Percentiles rank a stretch among this genome's conserved stretches.
Evolutionary conservation across 2,888 invertebrate species (phyloP).

Genomic region (Opisthograptis luteolata): DNA sequence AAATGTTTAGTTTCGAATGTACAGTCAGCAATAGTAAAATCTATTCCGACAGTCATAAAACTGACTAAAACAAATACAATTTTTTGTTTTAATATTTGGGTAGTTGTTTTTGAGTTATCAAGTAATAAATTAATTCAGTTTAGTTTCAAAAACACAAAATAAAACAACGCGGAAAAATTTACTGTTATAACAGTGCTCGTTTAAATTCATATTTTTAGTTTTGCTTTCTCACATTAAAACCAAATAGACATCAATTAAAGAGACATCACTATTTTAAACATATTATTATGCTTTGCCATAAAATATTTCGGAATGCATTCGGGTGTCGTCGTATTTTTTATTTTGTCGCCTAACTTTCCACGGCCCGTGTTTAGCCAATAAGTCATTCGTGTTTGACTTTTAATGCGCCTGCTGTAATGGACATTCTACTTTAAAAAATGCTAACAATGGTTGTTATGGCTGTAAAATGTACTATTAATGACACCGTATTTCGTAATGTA

Average conservation of each 20-base stretch:
- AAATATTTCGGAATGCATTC: conserved; percentile 15
- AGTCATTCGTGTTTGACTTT: conserved; percentile 29
- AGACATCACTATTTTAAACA: conserved; percentile 18
- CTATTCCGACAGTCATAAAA: no score
- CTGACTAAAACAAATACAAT: no score
- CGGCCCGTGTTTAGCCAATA: conserved; percentile 21
- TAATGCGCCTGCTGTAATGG: conserved; percentile 11
- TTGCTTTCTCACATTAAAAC: conserved; percentile 14
- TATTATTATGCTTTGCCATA: conserved; percentile 12
- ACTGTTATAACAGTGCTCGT: no score
- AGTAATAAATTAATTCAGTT: no score
- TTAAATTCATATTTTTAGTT: conserved; percentile 4
- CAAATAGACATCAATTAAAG: conserved; percentile 16
- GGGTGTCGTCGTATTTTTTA: conserved; percentile 15
- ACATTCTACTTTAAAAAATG: conserved; percentile 7
- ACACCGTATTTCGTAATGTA: conserved; percentile 5
- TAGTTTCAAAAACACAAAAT: no score
- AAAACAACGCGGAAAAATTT: no score
- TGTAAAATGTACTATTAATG: conserved; percentile 17
- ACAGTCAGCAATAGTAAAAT: no score
- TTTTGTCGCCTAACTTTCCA: conserved; percentile 11
- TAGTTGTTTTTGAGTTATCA: no score
- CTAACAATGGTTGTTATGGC: conserved; percentile 19
- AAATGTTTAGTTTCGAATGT: no score
- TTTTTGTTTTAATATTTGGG: no score